Percentiles rank a stretch among this genome's conserved stretches.
Evolutionary conservation across 2,888 invertebrate genomes (phyloP).

Genomic region (Athetis lepigone): DNA sequence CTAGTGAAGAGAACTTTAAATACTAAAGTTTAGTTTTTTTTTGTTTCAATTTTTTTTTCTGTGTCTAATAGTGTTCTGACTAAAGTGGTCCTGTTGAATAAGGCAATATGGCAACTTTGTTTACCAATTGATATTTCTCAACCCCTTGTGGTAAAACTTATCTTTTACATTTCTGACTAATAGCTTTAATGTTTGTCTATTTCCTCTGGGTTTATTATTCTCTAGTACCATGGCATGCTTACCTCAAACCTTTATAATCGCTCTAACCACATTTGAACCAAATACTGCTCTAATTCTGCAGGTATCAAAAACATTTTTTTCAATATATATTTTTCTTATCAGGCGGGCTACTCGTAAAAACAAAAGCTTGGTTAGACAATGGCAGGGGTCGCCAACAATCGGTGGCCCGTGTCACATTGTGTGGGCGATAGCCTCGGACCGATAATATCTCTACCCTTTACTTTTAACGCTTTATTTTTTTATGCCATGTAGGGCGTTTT

Average conservation of each 20-base stretch:
- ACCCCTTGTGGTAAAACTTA: not conserved
- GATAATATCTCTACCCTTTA: constrained; percentile 70
- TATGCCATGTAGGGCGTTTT: constrained; percentile 35
- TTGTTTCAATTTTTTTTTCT: too few relatives aligned
- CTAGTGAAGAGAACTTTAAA: not conserved
- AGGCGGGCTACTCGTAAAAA: constrained; percentile 69
- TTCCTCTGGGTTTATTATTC: not conserved
- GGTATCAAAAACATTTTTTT: constrained; percentile 50
- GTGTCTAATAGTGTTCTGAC: too few relatives aligned
- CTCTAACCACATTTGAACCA: constrained; percentile 22
- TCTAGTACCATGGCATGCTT: not conserved
- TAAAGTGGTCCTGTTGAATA: too few relatives aligned
- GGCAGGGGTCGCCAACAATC: constrained; percentile 71
- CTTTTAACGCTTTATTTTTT: constrained; percentile 58
- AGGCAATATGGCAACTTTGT: too few relatives aligned
- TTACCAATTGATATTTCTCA: too few relatives aligned
- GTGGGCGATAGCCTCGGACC: constrained; percentile 60
- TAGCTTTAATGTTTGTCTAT: not conserved
- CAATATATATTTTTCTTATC: constrained; percentile 65
- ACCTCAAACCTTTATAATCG: not conserved
- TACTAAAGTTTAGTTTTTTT: too few relatives aligned
- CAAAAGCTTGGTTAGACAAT: constrained; percentile 74
- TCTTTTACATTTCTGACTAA: not conserved
- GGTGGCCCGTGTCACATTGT: constrained; percentile 77
- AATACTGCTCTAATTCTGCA: constrained; percentile 30